Evolutionary conservation across 2,797 vertebrate genomes (phyloP), one percentile per base, ranked within the genome.

Genomic region (Acridotheres tristis): DNA sequence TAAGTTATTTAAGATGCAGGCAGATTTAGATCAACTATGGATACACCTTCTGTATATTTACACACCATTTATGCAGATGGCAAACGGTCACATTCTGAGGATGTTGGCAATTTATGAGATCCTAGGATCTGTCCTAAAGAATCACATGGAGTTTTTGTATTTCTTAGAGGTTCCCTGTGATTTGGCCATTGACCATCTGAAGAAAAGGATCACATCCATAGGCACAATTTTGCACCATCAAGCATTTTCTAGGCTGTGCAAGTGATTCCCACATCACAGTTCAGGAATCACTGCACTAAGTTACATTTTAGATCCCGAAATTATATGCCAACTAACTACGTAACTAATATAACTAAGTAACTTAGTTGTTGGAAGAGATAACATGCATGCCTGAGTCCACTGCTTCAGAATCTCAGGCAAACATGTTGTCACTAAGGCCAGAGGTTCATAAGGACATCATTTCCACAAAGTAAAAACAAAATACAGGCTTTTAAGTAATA

Each of bases 151-250:
- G 4, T 4, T 78, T 91, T 61, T 42, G 8, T 29, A 29, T 80
- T 87, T 71, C 47, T 68, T 20, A 6, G 16, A 62, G 23, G 4
- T 38, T 61, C 30, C 14, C 43, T 77, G 62, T 32, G 26, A 82
- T 55, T 22, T 4, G 0, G 25, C 16, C 65, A 47, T 6, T 7
- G 38, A 68, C 23, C 9, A 71, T 14, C 50, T 0, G 0, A 83
- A 77, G 42, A 26, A 57, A 91, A 79, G 32, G 9, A 77, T 74
- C 32, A 57, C 0, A 0, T 21, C 27, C 43, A 50, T 7, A 55
- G 61, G 32, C 54, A 88, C 25, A 80, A 22, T 2, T 54, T 11
- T 1, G 0, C 26, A 74, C 18, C 21, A 11, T 5, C 0, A 1
- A 51, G 36, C 11, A n/a, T 71, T 68, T 84, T 54, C 54, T 91